Conservation (phyloP, 2,113 vertebrate species). For the Setophaga kirtlandii region DNA sequence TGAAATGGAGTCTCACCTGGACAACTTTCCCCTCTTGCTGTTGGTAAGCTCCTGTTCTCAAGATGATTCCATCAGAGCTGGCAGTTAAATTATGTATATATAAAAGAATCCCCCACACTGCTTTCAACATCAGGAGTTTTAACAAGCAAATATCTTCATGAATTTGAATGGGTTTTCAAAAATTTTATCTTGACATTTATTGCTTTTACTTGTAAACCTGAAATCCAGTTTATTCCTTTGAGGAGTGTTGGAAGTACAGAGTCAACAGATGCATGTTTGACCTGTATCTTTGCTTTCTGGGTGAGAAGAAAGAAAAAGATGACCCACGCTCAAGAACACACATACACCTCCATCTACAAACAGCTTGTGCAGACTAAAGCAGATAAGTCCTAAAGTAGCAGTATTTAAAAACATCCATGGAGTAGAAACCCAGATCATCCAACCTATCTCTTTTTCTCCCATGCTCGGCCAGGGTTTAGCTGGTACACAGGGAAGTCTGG, state of each 20-base stretch:
- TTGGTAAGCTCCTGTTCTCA: conserved; percentile 13
- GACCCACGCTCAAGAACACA: neutral
- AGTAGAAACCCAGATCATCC: neutral
- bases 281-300: neutral
- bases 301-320: conserved; percentile 29
- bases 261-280: neutral
- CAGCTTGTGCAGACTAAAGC: conserved; percentile 22
- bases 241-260: neutral
- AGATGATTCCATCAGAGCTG: neutral
- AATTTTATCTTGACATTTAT: conserved; percentile 40
- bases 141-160: conserved; percentile 9
- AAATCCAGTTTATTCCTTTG: conserved; percentile 48
- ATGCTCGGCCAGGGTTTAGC: neutral
- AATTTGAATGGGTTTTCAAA: conserved; percentile 51
- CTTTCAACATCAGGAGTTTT: conserved; percentile 4
- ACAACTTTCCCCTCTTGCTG: neutral
- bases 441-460: neutral
- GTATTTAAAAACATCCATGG: neutral
- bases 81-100: conserved; percentile 14
- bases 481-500: neutral
- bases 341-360: conserved; percentile 24
- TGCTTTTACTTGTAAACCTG: conserved; percentile 64
- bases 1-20: conserved; percentile 36
- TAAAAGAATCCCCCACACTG: conserved; percentile 30
- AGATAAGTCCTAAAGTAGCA: neutral